Evolutionary conservation across 1,140 invertebrate species (phyloP).

Genomic region (Drosophila prosaltans): DNA sequence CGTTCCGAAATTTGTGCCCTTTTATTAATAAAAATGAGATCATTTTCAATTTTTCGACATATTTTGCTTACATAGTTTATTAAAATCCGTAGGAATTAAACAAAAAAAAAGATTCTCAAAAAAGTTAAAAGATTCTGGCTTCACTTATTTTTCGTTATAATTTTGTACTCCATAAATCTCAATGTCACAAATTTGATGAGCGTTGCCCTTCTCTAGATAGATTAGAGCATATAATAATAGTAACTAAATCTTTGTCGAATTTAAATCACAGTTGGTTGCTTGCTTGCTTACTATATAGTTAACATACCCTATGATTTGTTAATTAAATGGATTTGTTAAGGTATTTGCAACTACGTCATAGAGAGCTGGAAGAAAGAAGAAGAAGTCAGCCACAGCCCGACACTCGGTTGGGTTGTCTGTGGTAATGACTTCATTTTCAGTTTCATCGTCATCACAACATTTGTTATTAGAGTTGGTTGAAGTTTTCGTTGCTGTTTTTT

Average conservation of each 20-base stretch:
- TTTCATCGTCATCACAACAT: slow-evolving; percentile 36
- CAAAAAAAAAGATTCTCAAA: no score
- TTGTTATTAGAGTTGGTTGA: slow-evolving; percentile 17
- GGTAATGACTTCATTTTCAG: slow-evolving; percentile 70
- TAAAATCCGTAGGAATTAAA: no score
- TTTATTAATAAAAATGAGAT: no score
- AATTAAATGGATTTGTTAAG: neutral
- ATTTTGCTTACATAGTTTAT: no score
- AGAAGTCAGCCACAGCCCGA: neutral
- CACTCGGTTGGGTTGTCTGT: slow-evolving; percentile 43
- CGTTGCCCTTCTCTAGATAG: no score
- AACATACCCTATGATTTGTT: neutral
- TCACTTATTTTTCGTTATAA: no score
- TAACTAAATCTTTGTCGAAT: neutral
- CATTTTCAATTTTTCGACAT: no score
- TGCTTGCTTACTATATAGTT: neutral
- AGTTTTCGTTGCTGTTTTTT: neutral
- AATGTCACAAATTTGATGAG: no score
- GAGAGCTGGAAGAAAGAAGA: neutral
- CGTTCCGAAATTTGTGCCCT: no score
- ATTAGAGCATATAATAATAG: neutral
- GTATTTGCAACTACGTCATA: neutral
- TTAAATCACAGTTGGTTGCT: neutral
- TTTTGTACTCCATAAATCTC: no score
- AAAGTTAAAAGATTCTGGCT: no score